These are phyloP conservation scores for Macrocentrus cingulum DNA, from an alignment of 1,140 invertebrate species.

Conservation along the genomic window DNA sequence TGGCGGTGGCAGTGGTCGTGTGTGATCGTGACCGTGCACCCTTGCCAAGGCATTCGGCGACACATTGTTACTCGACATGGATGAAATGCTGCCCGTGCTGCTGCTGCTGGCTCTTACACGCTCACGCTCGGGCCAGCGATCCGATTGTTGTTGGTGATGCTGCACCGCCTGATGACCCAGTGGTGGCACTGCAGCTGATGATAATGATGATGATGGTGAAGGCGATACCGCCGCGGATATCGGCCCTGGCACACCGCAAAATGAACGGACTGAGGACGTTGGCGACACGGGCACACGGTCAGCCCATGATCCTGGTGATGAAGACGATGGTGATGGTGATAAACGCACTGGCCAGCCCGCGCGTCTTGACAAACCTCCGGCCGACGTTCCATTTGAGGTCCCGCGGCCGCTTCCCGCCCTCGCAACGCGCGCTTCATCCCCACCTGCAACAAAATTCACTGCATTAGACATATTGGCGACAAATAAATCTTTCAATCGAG, in stretches of 20 bases:
- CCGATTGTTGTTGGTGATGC: constrained; percentile 29
- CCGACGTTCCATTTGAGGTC: constrained; percentile 65
- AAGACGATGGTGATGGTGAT: constrained; percentile 38
- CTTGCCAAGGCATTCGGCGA: constrained; percentile 34
- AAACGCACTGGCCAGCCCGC: constrained; percentile 60
- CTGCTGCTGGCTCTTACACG: constrained; percentile 39
- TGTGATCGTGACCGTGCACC: constrained; percentile 54
- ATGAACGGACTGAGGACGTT: constrained; percentile 6
- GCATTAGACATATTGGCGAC: no score
- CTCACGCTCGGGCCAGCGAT: constrained; percentile 38
- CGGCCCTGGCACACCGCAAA: constrained; percentile 3
- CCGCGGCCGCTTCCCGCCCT: constrained; percentile 58
- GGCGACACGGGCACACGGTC: constrained; percentile 1
- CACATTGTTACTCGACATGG: constrained; percentile 51
- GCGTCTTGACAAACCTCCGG: constrained; percentile 59
- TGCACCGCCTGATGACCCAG: constrained; percentile 30
- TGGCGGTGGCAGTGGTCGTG: constrained; percentile 52
- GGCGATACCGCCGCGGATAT: not conserved
- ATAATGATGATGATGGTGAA: not conserved
- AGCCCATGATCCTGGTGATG: constrained; percentile 25
- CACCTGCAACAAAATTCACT: constrained; percentile 47
- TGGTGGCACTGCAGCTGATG: constrained; percentile 4
- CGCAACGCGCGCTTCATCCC: constrained; percentile 58
- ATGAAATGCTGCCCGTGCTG: constrained; percentile 29
- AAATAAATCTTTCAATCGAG: no score